These are phyloP conservation scores for Hydrolagus colliei DNA, from an alignment of 2,797 vertebrate species.

Conservation along the genomic window DNA sequence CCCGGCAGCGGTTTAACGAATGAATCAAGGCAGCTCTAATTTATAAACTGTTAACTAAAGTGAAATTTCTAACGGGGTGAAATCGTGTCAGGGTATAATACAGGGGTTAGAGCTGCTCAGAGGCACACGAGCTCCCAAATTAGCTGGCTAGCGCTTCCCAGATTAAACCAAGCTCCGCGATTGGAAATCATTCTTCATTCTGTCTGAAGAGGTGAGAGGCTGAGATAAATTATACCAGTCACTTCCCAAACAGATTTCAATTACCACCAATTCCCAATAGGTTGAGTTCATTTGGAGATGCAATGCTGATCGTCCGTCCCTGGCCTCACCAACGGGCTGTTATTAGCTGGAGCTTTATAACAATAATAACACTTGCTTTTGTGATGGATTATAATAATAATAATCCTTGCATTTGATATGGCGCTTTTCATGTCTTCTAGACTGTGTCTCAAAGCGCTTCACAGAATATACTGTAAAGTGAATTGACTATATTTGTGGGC, in stretches of 20 bases:
- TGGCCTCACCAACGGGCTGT: too few species aligned
- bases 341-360: too few species aligned
- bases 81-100: conserved; percentile 21
- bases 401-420: too few species aligned
- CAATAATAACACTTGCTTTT: too few species aligned
- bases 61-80: conserved; percentile 22
- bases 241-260: conserved; percentile 30
- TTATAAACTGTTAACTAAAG: conserved; percentile 32
- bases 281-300: conserved; percentile 26
- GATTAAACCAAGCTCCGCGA: conserved; percentile 27
- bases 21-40: conserved; percentile 17
- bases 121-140: conserved; percentile 10
- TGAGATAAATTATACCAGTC: conserved; percentile 31
- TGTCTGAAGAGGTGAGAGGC: conserved; percentile 26
- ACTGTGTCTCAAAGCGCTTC: too few species aligned
- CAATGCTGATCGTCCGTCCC: too few species aligned
- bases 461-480: too few species aligned
- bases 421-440: too few species aligned
- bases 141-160: background rate
- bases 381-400: too few species aligned
- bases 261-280: conserved; percentile 9
- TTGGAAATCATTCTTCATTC: conserved; percentile 26
- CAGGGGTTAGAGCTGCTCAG: conserved; percentile 19
- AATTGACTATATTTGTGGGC: too few species aligned
- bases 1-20: too few species aligned